These are phyloP conservation scores for Anolis sagrei DNA, from an alignment of 2,113 vertebrate genomes.

Conservation along the genomic window DNA sequence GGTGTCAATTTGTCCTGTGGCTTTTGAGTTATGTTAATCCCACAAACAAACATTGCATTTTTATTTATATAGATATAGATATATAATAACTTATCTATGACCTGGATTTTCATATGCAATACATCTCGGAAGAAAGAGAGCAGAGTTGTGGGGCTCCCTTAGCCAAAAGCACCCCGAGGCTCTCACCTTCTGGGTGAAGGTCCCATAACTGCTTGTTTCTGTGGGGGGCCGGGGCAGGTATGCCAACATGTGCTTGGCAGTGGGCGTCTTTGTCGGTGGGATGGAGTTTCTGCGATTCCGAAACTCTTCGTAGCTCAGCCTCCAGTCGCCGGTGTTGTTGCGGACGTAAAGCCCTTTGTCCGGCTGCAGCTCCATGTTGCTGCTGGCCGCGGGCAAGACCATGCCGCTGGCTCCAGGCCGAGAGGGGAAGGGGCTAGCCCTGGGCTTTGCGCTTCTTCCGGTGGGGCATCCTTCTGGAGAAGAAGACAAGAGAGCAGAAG, in stretches of 20 bases:
- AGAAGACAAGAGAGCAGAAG: not conserved
- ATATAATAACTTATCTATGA: too few species aligned
- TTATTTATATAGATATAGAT: too few species aligned
- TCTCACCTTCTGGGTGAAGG: slow-evolving; percentile 74
- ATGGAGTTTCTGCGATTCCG: slow-evolving; percentile 76
- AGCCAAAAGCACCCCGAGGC: too few species aligned
- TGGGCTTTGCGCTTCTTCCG: slow-evolving; percentile 17
- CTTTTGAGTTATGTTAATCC: too few species aligned
- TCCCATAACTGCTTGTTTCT: slow-evolving; percentile 59
- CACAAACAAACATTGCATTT: too few species aligned
- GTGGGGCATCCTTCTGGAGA: slow-evolving; percentile 8
- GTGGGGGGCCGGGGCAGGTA: slow-evolving; percentile 75
- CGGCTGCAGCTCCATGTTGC: slow-evolving; percentile 58
- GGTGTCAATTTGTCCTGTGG: too few species aligned
- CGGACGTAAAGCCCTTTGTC: slow-evolving; percentile 38
- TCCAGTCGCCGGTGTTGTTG: not conserved
- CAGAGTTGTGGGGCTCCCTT: fast-evolving
- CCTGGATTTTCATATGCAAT: too few species aligned
- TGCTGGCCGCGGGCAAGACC: slow-evolving; percentile 48
- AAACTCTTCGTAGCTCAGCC: slow-evolving; percentile 48
- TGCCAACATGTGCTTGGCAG: slow-evolving; percentile 77
- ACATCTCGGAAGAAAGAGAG: not conserved
- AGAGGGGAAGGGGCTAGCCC: not conserved
- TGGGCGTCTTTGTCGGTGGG: slow-evolving; percentile 71
- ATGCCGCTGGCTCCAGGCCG: slow-evolving; percentile 15